Evolutionary conservation across 1,140 invertebrate genomes (phyloP).

Genomic region (Eueides isabella): DNA sequence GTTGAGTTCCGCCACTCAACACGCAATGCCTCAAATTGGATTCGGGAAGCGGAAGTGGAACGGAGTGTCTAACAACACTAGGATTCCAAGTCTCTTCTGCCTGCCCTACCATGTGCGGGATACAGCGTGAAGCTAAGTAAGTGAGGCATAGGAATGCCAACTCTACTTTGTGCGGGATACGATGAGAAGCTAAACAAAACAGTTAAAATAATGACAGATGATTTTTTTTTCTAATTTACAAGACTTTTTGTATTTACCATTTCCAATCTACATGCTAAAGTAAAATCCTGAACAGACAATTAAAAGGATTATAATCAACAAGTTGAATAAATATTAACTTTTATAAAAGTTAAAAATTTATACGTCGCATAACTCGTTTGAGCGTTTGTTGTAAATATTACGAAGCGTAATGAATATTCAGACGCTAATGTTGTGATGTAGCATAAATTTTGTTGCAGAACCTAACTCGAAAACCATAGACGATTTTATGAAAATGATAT

Average conservation of each 20-base stretch:
- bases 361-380: constrained; percentile 20
- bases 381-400: constrained; percentile 34
- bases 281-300: neutral
- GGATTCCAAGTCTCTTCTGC: too few relatives aligned
- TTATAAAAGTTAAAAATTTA: constrained; percentile 13
- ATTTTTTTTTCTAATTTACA: too few relatives aligned
- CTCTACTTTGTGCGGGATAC: too few relatives aligned
- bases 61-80: too few relatives aligned
- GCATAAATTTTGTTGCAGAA: constrained; percentile 42
- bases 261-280: too few relatives aligned
- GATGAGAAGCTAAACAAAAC: neutral
- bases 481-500: constrained; percentile 4
- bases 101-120: too few relatives aligned
- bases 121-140: too few relatives aligned
- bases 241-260: neutral
- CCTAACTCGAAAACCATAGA: constrained; percentile 21
- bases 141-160: too few relatives aligned
- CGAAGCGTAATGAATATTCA: constrained; percentile 43
- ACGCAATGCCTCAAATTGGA: too few relatives aligned
- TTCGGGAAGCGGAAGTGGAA: too few relatives aligned
- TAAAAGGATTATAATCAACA: neutral
- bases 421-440: constrained; percentile 40
- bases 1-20: too few relatives aligned
- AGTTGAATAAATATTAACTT: neutral
- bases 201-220: neutral